Base-by-base conservation (phyloP, 1,140 invertebrate species). In the Nasonia longicornis region DNA sequence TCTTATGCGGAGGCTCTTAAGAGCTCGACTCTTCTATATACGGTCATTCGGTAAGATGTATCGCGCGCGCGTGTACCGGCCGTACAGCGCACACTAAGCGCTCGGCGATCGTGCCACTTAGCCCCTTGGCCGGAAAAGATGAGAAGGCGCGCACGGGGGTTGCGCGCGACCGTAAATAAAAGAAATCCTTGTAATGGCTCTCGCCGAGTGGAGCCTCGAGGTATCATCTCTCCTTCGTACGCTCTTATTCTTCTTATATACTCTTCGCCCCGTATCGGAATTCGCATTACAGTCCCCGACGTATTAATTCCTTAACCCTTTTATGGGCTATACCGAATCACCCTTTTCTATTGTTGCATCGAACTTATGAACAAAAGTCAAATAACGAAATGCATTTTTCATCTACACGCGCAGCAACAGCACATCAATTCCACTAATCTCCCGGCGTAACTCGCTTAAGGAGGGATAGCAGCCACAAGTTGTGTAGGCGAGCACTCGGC, bases 151-250 rank as follows among this genome's bases (percentile, higher is more conserved):
- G 48, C 48, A 1, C 48, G 29, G 16, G 20, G 52, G 20, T 16
- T n/a, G 52, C 52, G 26, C 22, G 85, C 85, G 86, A 86, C 85
- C 89, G 87, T 90, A 91, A 91, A 90, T 90, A 90, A 90, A 90
- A 91, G 88, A 91, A 90, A 90, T 89, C 88, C 90, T 90, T 86
- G 88, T 90, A 89, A 90, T 90, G 86, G 86, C 87, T 89, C 88
- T 89, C 86, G 86, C 84, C 77, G 42, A 82, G 83, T 42, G 22
- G 22, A 14, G 35, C n/a, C 75, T 73, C 76, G 52, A 45, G 14
- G 35, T 42, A 75, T 78, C 70, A 72, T 79, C 67, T 81, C 79
- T 20, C 45, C 45, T 80, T 70, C 73, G 80, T 3, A 26, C 26
- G 1, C 77, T 81, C 78, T 83, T 71, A 64, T 83, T 75, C 84